Base-by-base conservation (phyloP, 2,797 vertebrate genomes). In the Peromyscus nudipes region DNA sequence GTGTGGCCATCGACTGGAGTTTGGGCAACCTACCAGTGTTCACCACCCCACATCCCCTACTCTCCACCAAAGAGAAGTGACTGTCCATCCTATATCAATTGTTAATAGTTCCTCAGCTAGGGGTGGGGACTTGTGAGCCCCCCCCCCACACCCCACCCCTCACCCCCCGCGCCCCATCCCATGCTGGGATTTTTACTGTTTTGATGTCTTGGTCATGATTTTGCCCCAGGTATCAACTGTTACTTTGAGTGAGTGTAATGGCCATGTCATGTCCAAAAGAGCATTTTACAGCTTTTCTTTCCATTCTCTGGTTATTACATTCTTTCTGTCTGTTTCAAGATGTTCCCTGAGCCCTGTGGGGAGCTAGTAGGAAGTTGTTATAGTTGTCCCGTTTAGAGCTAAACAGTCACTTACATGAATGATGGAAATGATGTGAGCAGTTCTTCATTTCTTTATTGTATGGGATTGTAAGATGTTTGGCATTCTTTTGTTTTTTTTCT, bases 361-460 rank as follows among this genome's bases (percentile, higher is more conserved):
- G 40, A 85, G 62, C 62, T 65, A n/a, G 29, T 67, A 46, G 62
- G 43, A 19, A 67, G 60, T 31, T 85, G 31, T 67, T 49, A 85
- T 2, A 52, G 43, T 67, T 67, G 82, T 25, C 19, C 62, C 65
- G 3, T 49, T 65, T 67, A n/a, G 83, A 69, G 21, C 43, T 69
- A 25, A 67, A 13, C 43, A 67, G 16, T 91, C 49, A 83, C 83
- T 85, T 55, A 84, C 1, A 16, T n/a, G 31, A 93, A 67, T 29
- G 46, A 73, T 46, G 6, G 67, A 89, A 94, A 85, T 69, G 27
- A 7, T 65, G 25, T 79, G 85, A 65, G 52, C 91, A 91, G 46
- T 62, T 81, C 82, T 55, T 77, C 37, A 85, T 90, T 92, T 95
- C 75, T 79, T 89, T 88, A 11, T 73, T 95, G 67, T 69, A 27